Evolutionary conservation across 2,888 invertebrate genomes (phyloP).

Genomic region (Hirtodrosophila confusa): DNA sequence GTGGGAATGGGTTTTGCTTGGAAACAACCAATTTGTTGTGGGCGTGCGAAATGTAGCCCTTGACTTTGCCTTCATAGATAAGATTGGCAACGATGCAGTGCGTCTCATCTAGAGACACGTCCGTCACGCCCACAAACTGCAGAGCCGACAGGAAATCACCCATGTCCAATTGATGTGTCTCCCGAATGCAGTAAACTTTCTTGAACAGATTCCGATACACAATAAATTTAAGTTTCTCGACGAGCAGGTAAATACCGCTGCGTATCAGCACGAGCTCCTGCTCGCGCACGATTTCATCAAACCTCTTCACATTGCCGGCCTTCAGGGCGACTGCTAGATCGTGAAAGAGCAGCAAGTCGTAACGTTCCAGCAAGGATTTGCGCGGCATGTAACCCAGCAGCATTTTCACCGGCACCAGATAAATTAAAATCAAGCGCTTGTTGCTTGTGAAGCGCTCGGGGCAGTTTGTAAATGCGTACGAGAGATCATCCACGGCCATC

Average conservation of each 20-base stretch:
- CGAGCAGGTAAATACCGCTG: slow-evolving; percentile 98
- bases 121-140: slow-evolving; percentile 91
- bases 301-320: slow-evolving; percentile 93
- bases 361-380: slow-evolving; percentile 91
- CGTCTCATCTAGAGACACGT: slow-evolving; percentile 96
- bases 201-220: slow-evolving; percentile 98
- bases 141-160: slow-evolving; percentile 92
- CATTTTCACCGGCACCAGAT: slow-evolving; percentile 98
- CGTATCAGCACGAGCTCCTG: slow-evolving; percentile 97
- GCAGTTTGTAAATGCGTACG: slow-evolving; percentile 96
- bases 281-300: slow-evolving; percentile 92
- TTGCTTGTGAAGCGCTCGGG: slow-evolving; percentile 92
- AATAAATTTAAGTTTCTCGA: slow-evolving; percentile 97
- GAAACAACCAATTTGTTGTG: slow-evolving; percentile 99
- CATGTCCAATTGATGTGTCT: slow-evolving; percentile 95
- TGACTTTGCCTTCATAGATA: slow-evolving; percentile 98
- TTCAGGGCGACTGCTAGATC: slow-evolving; percentile 95
- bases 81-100: slow-evolving; percentile 98
- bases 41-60: slow-evolving; percentile 98
- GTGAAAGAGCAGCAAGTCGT: slow-evolving; percentile 95
- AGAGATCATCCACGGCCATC: slow-evolving; percentile 95
- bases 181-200: slow-evolving; percentile 90
- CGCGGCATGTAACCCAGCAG: slow-evolving; percentile 97
- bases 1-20: slow-evolving; percentile 98
- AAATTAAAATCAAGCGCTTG: slow-evolving; percentile 95